phyloP scores from a whole-genome alignment of 1,140 invertebrate species.

The Leptestheria dahalacensis region DNA sequence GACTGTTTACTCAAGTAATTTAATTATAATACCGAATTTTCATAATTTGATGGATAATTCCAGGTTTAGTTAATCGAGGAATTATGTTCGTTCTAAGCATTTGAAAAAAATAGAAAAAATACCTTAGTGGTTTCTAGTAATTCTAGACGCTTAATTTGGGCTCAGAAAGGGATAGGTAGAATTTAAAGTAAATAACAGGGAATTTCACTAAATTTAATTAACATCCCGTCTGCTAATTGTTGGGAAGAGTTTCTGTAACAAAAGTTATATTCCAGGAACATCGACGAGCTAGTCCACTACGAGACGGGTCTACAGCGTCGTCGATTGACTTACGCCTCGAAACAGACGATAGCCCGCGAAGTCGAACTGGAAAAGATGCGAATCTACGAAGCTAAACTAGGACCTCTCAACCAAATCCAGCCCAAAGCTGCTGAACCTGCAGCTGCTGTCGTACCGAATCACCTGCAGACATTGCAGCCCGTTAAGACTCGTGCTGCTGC shows the following conservation, averaged over 20 bases:
- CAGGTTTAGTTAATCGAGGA: no score
- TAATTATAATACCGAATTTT: no score
- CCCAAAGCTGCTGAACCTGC: neutral
- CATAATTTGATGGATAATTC: no score
- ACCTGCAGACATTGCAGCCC: constrained; percentile 44
- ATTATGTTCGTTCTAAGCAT: no score
- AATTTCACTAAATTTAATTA: no score
- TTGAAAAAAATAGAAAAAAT: no score
- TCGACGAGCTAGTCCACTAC: constrained; percentile 36
- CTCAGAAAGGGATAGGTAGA: no score
- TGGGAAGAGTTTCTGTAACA: neutral
- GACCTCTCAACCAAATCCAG: neutral
- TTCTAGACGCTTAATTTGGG: no score
- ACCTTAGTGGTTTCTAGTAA: no score
- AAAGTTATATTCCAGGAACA: constrained; percentile 29
- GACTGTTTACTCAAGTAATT: no score
- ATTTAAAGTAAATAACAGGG: no score
- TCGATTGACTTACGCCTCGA: constrained; percentile 45
- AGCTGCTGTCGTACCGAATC: constrained; percentile 35
- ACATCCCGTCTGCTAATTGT: no score
- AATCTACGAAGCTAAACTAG: constrained; percentile 28
- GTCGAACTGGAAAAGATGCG: constrained; percentile 54
- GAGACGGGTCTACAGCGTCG: constrained; percentile 26
- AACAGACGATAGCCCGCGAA: constrained; percentile 61
- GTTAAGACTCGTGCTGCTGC: constrained; percentile 24